Percentiles rank a stretch among this genome's conserved stretches.
Conservation (phyloP, 2,888 invertebrate genomes). For the Mimachlamys varia region DNA sequence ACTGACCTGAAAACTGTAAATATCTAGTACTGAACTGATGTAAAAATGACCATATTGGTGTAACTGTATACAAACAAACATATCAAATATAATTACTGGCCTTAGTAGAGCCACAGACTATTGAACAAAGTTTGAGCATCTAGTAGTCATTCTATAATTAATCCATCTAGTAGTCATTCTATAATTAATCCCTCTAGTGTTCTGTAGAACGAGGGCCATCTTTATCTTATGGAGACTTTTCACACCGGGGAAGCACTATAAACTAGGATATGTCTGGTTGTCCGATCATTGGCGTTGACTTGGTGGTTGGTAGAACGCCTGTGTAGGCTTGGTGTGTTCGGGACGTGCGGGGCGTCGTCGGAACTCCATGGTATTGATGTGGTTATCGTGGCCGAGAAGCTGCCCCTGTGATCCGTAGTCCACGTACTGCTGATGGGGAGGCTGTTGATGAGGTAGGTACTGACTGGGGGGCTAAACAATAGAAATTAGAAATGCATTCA, state of each 20-base stretch:
- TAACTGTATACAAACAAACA: background rate
- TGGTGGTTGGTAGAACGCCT: slow-evolving; percentile 51
- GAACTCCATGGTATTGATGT: slow-evolving; percentile 50
- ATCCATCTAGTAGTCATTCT: background rate
- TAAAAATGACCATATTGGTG: background rate
- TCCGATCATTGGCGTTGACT: slow-evolving; percentile 40
- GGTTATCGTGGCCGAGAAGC: slow-evolving; percentile 1
- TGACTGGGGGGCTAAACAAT: background rate
- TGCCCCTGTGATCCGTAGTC: slow-evolving; percentile 18
- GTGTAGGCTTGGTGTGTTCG: slow-evolving; percentile 39
- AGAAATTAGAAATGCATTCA: background rate
- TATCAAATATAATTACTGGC: slow-evolving; percentile 10
- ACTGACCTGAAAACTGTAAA: slow-evolving; percentile 1
- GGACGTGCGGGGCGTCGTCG: slow-evolving; percentile 39
- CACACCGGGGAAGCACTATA: slow-evolving; percentile 5
- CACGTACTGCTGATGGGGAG: slow-evolving; percentile 37
- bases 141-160: background rate
- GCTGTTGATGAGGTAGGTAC: slow-evolving; percentile 37
- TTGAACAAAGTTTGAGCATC: background rate
- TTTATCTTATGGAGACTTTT: background rate
- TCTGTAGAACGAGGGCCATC: background rate
- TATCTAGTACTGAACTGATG: background rate
- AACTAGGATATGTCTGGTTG: background rate
- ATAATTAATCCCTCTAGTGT: background rate
- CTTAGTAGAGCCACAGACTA: background rate